Conservation (phyloP, 2,888 invertebrate species). For the Habroteleia sp. region DNA sequence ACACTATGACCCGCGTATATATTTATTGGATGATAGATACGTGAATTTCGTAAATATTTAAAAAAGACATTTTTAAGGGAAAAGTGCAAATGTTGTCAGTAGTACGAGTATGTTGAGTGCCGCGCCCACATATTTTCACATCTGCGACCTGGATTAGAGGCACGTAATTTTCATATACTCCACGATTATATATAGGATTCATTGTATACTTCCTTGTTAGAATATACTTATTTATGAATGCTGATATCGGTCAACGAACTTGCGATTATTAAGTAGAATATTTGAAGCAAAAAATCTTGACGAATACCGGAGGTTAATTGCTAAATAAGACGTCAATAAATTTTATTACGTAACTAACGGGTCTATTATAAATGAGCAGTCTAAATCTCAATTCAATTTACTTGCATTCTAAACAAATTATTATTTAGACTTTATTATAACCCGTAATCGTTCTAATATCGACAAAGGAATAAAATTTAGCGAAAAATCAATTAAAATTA, state of each 20-base stretch:
- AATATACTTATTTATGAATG: conserved; percentile 36
- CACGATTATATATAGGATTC: conserved; percentile 15
- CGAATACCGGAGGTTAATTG: conserved; percentile 48
- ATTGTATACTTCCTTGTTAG: conserved; percentile 50
- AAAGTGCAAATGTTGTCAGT: conserved; percentile 26
- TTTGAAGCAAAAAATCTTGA: conserved; percentile 18
- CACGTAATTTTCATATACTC: conserved; percentile 46
- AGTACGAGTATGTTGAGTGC: conserved; percentile 29
- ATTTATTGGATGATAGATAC: too few species aligned
- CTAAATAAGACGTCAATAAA: conserved; percentile 40
- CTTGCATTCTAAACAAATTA: neutral
- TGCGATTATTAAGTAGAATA: conserved; percentile 36
- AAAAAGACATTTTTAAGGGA: neutral
- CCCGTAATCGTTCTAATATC: too few species aligned
- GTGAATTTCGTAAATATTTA: too few species aligned
- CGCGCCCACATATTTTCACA: conserved; percentile 55
- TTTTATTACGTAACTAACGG: conserved; percentile 53
- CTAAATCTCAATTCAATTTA: conserved; percentile 22
- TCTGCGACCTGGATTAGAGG: conserved; percentile 45
- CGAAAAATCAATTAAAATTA: too few species aligned
- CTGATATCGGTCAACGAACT: conserved; percentile 52
- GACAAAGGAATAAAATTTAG: too few species aligned
- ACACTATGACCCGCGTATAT: too few species aligned
- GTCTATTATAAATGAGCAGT: conserved; percentile 26
- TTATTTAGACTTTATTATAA: neutral